Evolutionary conservation across 2,797 vertebrate species (phyloP), one percentile per base, ranked within the genome.

Genomic region (Enteromius argenteus): DNA sequence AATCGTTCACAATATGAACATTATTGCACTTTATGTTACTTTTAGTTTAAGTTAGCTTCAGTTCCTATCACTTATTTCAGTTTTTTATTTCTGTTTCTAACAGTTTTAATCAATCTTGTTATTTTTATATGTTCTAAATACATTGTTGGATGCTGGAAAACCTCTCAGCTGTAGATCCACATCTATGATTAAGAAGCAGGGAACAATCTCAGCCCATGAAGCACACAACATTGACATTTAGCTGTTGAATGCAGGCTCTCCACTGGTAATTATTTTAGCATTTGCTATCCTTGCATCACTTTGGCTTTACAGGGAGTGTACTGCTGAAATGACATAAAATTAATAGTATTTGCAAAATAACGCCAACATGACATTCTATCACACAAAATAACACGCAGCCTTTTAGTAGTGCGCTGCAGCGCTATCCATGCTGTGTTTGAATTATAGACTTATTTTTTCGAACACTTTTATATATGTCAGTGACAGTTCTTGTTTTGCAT

Each of bases 281-380:
- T 83, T 83, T 83, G 60, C 72, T 51, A 82, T 82, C 72, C 58
- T 27, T 74, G 56, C 42, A 64, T 89, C 78, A 85, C 86, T 90
- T 93, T 92, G 90, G 89, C 90, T 89, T 86, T 85, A 87, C 87
- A 89, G 87, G 10, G 27, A 89, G 86, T 27, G 46, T 15, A 30
- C 37, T 86, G 81, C 81, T 85, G 19, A 89, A 90, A 87, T 86
- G 88, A 51, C 42, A 51, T 37, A 37, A 37, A 64, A 82, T 64
- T 27, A 81, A 49, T 81, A 74, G 56, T 74, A 82, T 82, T 74
- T 82, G n/a, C 58, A 51, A 49, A 82, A 64, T 39, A 62, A 37
- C 30, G 10, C 67, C 14, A 3, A 15, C 23, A 58, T 44, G 51
- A 58, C 67, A 58, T 46, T 56, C 79, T 71, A 49, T 66, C 23